Conservation (phyloP, 2,797 vertebrate species). For the Eupleurogrammus muticus region DNA sequence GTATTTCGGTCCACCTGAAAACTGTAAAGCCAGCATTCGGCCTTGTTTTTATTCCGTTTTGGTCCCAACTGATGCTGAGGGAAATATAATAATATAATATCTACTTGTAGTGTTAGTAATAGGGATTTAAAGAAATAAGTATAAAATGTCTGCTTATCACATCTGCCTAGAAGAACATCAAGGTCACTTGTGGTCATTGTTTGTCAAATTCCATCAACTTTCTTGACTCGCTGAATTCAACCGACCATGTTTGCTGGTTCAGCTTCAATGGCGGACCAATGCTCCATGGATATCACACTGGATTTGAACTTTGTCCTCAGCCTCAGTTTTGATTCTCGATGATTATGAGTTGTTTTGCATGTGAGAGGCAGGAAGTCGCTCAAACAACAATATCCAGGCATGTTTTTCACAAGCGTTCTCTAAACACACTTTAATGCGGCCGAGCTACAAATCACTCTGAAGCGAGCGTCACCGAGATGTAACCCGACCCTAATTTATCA, state of each 20-base stretch:
- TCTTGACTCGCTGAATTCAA: background rate
- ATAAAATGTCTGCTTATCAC: background rate
- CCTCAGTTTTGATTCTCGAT: constrained; percentile 40
- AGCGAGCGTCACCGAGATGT: constrained; percentile 39
- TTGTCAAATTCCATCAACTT: background rate
- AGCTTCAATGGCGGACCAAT: background rate
- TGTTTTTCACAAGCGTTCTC: constrained; percentile 43
- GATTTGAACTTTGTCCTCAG: constrained; percentile 37
- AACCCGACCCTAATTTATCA: constrained; percentile 57
- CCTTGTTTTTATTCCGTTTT: too few relatives aligned
- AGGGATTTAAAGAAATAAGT: background rate
- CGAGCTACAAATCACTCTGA: constrained; percentile 51
- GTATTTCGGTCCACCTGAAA: too few relatives aligned
- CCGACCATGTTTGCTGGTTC: constrained; percentile 4
- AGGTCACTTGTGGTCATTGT: background rate
- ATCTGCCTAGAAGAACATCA: background rate
- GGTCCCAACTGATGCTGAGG: background rate
- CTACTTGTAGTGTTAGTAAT: background rate
- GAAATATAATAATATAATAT: background rate
- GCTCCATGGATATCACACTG: constrained; percentile 4
- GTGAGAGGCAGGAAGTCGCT: constrained; percentile 10
- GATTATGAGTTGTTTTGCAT: constrained; percentile 42
- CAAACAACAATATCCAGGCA: background rate
- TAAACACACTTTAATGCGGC: constrained; percentile 12
- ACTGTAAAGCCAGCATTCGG: too few relatives aligned